Base-by-base conservation (phyloP, 2,888 invertebrate genomes). In the Bruchidius siliquastri region DNA sequence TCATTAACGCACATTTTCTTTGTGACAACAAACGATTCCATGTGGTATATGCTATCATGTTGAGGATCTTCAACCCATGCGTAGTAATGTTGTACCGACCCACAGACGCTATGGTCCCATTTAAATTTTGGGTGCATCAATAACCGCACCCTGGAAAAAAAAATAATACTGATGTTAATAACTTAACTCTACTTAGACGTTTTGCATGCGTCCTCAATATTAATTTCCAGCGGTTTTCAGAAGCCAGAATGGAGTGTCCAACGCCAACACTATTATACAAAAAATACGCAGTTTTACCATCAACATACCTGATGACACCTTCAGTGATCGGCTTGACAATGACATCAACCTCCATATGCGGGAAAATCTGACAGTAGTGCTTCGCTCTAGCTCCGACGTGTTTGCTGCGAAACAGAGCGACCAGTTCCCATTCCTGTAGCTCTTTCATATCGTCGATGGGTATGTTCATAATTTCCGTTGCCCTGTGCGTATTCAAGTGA, bases 51-150 rank as follows among this genome's bases (percentile, higher is more conserved):
- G 79, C 92, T 92, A 84, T 98, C 96, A 72, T 92, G 94, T 68
- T 96, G 95, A 0, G 98, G 95, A 87, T 99, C 98, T 86, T 99
- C 98, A 32, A 99, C 94, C 97, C 99, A 98, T 75, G 99, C 91
- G 95, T 97, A 99, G 87, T 97, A 99, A 0, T 95, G 92, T 86
- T 98, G 83, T 13, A 81, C 96, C 0, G 94, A 91, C 0, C 92
- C 92, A 83, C 98, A 97, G 70, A 97, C 90, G 80, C 90, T 92
- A 84, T 97, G 96, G 82, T 95, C 96, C 98, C 98, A 98, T 76
- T 90, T 92, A 80, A 85, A 89, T 68, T 92, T 91, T 0, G 97
- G 92, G 74, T 88, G 91, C 22, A 98, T 92, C 72, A 90, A 90
- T 20, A 98, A 89, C 74, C 93, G 91, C 79, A 99, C 94, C 81